Conservation (phyloP, 2,888 invertebrate genomes). For the Morpho helenor region DNA sequence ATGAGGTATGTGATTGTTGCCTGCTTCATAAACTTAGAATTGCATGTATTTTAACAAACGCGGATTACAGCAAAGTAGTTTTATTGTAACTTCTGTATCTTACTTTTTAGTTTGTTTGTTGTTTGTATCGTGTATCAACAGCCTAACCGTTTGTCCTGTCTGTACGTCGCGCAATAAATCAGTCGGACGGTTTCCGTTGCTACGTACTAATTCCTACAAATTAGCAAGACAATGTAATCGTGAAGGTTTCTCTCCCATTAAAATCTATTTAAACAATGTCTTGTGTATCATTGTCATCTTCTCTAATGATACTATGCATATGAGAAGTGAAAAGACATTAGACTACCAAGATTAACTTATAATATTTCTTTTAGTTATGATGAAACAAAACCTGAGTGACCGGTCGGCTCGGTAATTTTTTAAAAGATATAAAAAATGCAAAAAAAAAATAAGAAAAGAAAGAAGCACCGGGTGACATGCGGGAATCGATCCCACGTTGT, state of each 20-base stretch:
- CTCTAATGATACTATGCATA: no score
- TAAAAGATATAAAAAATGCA: no score
- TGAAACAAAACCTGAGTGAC: no score
- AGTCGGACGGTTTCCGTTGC: slow-evolving; percentile 36
- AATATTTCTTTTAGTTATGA: no score
- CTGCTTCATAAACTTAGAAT: no score
- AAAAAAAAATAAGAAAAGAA: no score
- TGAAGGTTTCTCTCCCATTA: slow-evolving; percentile 10
- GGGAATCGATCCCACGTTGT: no score
- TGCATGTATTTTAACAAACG: neutral
- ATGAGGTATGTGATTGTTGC: no score
- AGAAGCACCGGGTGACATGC: no score
- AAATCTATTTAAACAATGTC: slow-evolving; percentile 13
- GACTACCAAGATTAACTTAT: no score
- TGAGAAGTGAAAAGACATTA: no score
- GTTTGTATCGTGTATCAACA: neutral
- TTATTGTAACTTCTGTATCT: neutral
- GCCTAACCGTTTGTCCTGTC: slow-evolving; percentile 14
- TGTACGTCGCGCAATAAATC: slow-evolving; percentile 30
- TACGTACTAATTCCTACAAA: slow-evolving; percentile 38
- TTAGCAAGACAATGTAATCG: slow-evolving; percentile 27
- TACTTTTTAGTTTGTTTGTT: neutral
- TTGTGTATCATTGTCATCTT: neutral
- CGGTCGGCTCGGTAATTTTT: no score
- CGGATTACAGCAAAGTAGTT: neutral